Evolutionary conservation across 2,797 vertebrate genomes (phyloP).

Genomic region (Danio kyathit): DNA sequence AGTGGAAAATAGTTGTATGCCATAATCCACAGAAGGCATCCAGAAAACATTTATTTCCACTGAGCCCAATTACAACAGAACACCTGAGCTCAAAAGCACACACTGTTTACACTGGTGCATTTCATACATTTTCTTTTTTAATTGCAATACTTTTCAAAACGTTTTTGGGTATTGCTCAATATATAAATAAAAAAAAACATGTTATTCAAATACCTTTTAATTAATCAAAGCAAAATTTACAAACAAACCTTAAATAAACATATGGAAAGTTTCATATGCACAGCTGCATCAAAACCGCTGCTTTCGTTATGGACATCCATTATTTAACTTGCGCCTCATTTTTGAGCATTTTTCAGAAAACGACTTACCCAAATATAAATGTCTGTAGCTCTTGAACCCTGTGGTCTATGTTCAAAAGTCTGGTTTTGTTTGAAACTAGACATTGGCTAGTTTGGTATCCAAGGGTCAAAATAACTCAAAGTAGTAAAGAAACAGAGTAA

Average conservation of each 20-base stretch:
- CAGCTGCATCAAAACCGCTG: not conserved
- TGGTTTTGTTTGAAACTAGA: no score
- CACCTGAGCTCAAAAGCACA: constrained; percentile 54
- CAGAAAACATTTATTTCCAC: constrained; percentile 48
- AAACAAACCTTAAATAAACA: not conserved
- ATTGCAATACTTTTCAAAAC: not conserved
- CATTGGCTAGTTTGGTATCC: no score
- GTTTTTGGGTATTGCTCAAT: no score
- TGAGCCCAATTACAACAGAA: constrained; percentile 57
- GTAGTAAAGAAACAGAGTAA: no score
- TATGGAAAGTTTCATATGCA: not conserved
- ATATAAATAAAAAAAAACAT: not conserved
- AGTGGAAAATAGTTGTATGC: constrained; percentile 48
- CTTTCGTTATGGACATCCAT: not conserved
- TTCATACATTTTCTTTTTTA: not conserved
- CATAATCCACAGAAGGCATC: constrained; percentile 55
- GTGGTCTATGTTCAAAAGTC: no score
- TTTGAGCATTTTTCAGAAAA: no score
- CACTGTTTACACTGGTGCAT: constrained; percentile 13
- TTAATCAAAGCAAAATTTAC: not conserved
- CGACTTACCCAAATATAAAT: no score
- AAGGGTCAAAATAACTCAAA: no score
- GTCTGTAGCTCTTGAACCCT: no score
- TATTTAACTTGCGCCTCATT: no score
- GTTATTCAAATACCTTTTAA: not conserved